These are phyloP conservation scores for Cynaeus angustus DNA, from an alignment of 2,888 invertebrate species.

Conservation along the genomic window DNA sequence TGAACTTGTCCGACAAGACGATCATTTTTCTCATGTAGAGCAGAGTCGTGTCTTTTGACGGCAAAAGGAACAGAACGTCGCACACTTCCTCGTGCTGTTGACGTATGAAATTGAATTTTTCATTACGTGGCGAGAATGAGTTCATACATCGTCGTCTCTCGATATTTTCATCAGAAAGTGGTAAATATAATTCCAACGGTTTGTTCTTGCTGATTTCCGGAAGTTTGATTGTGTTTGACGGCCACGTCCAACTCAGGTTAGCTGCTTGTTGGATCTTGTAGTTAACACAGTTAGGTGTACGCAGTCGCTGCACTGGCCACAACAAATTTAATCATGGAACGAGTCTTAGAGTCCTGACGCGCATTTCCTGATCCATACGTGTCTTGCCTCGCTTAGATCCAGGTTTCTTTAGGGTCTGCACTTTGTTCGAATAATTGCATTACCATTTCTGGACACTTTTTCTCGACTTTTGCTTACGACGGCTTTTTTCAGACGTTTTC, in stretches of 20 bases:
- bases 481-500: too few species aligned
- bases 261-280: slow-evolving; percentile 57
- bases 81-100: slow-evolving; percentile 39
- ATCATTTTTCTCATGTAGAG: slow-evolving; percentile 2
- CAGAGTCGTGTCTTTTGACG: slow-evolving; percentile 18
- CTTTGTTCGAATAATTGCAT: slow-evolving; percentile 58
- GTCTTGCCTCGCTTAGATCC: slow-evolving; percentile 46
- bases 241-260: slow-evolving; percentile 56
- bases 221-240: slow-evolving; percentile 54
- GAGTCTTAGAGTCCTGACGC: slow-evolving; percentile 57
- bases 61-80: slow-evolving; percentile 26
- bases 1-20: slow-evolving; percentile 40
- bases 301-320: slow-evolving; percentile 58
- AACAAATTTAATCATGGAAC: slow-evolving; percentile 63
- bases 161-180: slow-evolving; percentile 41
- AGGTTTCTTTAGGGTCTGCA: slow-evolving; percentile 41
- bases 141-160: slow-evolving; percentile 31
- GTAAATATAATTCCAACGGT: slow-evolving; percentile 50
- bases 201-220: slow-evolving; percentile 45
- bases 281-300: slow-evolving; percentile 60
- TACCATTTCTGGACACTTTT: slow-evolving; percentile 51
- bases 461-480: slow-evolving; percentile 1
- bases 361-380: slow-evolving; percentile 57
- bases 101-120: slow-evolving; percentile 50
- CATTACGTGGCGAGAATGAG: slow-evolving; percentile 47